phyloP scores from a whole-genome alignment of 2,797 vertebrate species.

The Pachyuromys duprasi region DNA sequence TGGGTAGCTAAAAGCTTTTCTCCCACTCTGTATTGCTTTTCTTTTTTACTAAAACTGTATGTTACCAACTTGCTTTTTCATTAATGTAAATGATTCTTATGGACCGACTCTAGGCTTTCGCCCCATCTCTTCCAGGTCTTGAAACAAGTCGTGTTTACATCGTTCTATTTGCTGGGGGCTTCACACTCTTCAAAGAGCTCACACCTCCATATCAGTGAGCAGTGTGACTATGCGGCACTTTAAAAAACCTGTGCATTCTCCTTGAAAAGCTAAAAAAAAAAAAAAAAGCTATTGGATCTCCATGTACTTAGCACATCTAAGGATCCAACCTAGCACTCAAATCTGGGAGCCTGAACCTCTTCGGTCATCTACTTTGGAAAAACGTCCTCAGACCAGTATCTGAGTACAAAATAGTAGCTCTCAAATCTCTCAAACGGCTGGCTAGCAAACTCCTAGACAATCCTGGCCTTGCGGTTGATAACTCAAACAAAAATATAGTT shows the following conservation, averaged over 20 bases:
- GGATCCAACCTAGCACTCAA: neutral
- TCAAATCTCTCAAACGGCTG: neutral
- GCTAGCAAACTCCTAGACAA: conserved; percentile 14
- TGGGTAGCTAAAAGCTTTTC: neutral
- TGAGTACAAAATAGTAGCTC: conserved; percentile 22
- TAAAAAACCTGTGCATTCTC: neutral
- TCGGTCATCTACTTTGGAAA: neutral
- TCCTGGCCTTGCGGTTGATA: conserved; percentile 38
- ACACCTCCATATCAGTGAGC: neutral
- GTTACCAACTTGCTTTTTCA: neutral
- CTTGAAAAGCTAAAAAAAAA: neutral
- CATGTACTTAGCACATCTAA: neutral
- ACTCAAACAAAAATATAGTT: neutral
- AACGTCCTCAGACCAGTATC: neutral
- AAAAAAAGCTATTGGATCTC: neutral
- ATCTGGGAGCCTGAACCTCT: neutral
- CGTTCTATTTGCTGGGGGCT: conserved; percentile 19
- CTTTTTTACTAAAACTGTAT: neutral
- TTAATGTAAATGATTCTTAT: neutral
- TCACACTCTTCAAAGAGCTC: neutral
- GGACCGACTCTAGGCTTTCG: neutral
- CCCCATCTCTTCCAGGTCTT: neutral
- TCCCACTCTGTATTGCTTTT: neutral
- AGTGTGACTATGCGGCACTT: neutral
- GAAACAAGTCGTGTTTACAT: neutral